Conservation (phyloP, 2,888 invertebrate genomes). For the Drosophila subsilvestris region DNA sequence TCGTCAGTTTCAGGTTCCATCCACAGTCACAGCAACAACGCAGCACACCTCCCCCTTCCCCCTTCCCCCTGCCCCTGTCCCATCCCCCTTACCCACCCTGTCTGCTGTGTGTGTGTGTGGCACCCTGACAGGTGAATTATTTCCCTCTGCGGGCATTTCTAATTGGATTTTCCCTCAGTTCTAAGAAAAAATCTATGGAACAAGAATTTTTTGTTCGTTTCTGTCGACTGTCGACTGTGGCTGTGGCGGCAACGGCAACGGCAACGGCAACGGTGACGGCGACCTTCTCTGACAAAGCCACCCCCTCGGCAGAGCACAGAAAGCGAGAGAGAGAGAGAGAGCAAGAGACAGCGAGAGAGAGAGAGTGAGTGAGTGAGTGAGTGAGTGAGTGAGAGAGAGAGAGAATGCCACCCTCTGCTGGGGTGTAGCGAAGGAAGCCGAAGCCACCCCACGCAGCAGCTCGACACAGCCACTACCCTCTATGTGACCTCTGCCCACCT, state of each 20-base stretch:
- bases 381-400: constrained; percentile 10
- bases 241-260: no score
- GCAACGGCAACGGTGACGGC: no score
- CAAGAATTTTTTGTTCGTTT: constrained; percentile 50
- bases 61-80: constrained; percentile 8
- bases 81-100: constrained; percentile 3
- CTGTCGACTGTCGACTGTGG: constrained; percentile 26
- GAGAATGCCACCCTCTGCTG: constrained; percentile 19
- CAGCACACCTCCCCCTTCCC: constrained; percentile 2
- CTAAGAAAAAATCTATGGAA: constrained; percentile 83
- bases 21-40: constrained; percentile 24
- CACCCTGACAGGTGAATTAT: constrained; percentile 79
- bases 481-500: constrained; percentile 66
- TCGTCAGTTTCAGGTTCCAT: constrained; percentile 65
- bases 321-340: constrained; percentile 7
- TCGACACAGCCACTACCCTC: constrained; percentile 62
- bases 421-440: neutral
- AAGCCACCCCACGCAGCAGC: constrained; percentile 54
- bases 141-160: constrained; percentile 78
- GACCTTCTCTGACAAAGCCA: constrained; percentile 62
- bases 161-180: constrained; percentile 82
- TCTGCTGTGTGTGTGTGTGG: constrained; percentile 26
- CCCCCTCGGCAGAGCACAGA: constrained; percentile 8
- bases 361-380: neutral
- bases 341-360: neutral